Evolutionary conservation across 1,140 invertebrate genomes (phyloP).

Genomic region (Papilio aristodemus): DNA sequence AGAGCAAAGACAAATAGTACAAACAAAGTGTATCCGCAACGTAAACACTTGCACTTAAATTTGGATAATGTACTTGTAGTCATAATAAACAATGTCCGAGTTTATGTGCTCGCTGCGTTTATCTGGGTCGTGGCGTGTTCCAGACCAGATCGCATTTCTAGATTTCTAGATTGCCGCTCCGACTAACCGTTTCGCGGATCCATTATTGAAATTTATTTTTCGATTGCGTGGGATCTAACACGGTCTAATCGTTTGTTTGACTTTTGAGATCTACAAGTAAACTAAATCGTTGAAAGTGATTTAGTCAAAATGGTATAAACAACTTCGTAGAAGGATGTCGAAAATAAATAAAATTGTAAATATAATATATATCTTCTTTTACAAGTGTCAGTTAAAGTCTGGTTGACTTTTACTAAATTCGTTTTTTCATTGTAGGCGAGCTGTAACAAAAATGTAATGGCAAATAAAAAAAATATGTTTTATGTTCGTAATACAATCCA

Average conservation of each 20-base stretch:
- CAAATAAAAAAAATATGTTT: too few species aligned
- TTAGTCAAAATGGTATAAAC: not conserved
- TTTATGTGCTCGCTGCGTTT: not conserved
- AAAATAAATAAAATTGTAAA: not conserved
- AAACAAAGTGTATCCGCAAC: not conserved
- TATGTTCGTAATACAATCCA: too few species aligned
- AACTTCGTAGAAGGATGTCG: not conserved
- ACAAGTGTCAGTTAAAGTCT: too few species aligned
- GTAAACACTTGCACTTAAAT: not conserved
- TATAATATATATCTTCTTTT: too few species aligned
- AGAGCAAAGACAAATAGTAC: not conserved
- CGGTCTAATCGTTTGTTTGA: constrained; percentile 7
- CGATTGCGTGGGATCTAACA: constrained; percentile 4
- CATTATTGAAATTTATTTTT: constrained; percentile 15
- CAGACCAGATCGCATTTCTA: constrained; percentile 32
- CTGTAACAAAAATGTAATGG: too few species aligned
- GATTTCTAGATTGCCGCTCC: constrained; percentile 18
- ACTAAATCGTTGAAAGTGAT: not conserved
- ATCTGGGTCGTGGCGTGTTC: constrained; percentile 25
- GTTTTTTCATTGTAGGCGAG: too few species aligned
- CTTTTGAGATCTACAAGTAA: not conserved
- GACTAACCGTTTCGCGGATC: not conserved
- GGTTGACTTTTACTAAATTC: too few species aligned
- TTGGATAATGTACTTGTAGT: not conserved
- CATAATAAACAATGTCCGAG: constrained; percentile 30